Conservation (phyloP, 2,797 vertebrate species). For the Bovichtus variegatus region DNA sequence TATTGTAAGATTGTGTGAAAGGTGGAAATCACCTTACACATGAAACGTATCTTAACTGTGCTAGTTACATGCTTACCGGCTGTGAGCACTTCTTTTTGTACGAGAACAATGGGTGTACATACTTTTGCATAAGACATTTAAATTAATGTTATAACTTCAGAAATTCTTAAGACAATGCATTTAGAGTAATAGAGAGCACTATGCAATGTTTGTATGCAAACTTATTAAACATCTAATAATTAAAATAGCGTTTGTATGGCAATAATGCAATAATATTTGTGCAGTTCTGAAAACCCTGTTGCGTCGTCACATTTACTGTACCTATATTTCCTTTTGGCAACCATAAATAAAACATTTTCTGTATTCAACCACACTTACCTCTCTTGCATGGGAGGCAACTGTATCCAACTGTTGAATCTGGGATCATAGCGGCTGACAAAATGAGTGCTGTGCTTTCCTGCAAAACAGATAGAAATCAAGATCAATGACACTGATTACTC, state of each 20-base stretch:
- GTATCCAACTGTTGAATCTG: conserved; percentile 99
- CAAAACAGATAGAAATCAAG: conserved; percentile 35
- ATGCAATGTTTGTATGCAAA: background rate
- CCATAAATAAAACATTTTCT: background rate
- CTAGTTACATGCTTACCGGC: background rate
- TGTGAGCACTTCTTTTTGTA: conserved; percentile 3
- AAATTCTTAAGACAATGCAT: background rate
- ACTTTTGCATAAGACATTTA: background rate
- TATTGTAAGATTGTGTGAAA: conserved; percentile 6
- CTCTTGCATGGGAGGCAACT: conserved; percentile 99
- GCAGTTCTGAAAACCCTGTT: background rate
- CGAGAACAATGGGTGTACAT: background rate
- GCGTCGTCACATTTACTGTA: background rate
- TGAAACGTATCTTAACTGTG: background rate
- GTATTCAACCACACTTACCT: conserved; percentile 85
- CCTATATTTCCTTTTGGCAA: background rate
- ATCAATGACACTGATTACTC: conserved; percentile 5
- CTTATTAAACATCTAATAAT: background rate
- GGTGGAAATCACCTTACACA: background rate
- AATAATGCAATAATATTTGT: background rate
- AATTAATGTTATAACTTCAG: background rate
- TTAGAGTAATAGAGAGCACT: background rate
- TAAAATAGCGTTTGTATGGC: background rate
- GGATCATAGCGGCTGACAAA: conserved; percentile 99
- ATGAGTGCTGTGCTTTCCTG: conserved; percentile 99